These are phyloP conservation scores for Nanorana parkeri DNA, from an alignment of 2,113 vertebrate species.

Conservation along the genomic window DNA sequence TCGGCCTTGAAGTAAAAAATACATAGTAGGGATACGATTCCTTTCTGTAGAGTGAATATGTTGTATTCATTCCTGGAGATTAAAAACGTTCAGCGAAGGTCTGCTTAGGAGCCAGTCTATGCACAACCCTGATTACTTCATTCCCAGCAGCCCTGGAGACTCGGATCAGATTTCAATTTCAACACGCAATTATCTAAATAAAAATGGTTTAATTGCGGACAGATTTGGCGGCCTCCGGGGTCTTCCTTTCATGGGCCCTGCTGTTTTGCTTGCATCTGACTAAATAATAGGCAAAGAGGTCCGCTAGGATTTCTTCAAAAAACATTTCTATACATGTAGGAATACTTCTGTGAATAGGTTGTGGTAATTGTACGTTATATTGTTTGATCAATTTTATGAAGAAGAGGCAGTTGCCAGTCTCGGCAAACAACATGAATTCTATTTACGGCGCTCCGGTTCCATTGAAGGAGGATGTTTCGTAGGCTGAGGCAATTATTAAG, in stretches of 20 bases:
- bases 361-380: not conserved
- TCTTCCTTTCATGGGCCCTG: conserved; percentile 66
- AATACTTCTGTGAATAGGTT: not conserved
- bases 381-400: not conserved
- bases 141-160: conserved; percentile 66
- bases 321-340: conserved; percentile 11
- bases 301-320: not conserved
- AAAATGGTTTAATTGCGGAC: conserved; percentile 72
- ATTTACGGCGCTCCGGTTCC: not conserved
- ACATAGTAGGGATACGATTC: too few relatives aligned
- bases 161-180: conserved; percentile 69
- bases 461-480: not conserved
- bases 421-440: not conserved
- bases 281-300: conserved; percentile 64
- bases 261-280: conserved; percentile 69
- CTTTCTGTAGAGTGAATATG: conserved; percentile 50
- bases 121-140: conserved; percentile 58
- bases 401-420: not conserved
- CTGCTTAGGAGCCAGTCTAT: not conserved
- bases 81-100: not conserved
- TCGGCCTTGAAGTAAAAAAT: conserved; percentile 42
- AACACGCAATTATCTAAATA: conserved; percentile 70
- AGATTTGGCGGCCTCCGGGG: conserved; percentile 69
- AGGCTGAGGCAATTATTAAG: too few relatives aligned
- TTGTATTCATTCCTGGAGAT: conserved; percentile 55